Percentiles rank a stretch among this genome's conserved stretches.
phyloP scores from a whole-genome alignment of 2,797 vertebrate species.

The Botia kubotai region DNA sequence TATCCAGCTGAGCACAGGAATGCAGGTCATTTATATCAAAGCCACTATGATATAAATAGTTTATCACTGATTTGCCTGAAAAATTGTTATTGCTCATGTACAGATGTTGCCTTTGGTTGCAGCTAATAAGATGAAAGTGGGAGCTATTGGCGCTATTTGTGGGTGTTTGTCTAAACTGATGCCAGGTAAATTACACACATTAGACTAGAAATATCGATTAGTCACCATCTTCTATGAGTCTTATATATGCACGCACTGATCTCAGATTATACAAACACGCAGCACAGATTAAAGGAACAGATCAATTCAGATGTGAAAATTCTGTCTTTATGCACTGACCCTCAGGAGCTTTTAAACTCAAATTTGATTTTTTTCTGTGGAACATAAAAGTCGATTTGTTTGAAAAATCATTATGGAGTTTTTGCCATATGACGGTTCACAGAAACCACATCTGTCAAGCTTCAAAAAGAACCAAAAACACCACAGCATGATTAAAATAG shows the following conservation, averaged over 20 bases:
- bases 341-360: neutral
- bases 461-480: neutral
- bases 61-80: constrained; percentile 11
- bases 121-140: constrained; percentile 34
- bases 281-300: constrained; percentile 38
- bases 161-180: constrained; percentile 26
- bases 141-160: constrained; percentile 16
- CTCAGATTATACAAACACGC: constrained; percentile 62
- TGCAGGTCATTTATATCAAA: neutral
- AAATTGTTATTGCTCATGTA: constrained; percentile 20
- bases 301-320: neutral
- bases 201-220: constrained; percentile 54
- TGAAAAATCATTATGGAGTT: neutral
- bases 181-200: constrained; percentile 60
- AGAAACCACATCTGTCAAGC: neutral
- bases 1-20: constrained; percentile 9
- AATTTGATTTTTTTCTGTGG: neutral
- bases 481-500: neutral
- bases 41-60: neutral
- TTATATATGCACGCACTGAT: constrained; percentile 52
- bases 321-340: neutral
- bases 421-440: neutral
- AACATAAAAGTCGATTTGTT: neutral
- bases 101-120: constrained; percentile 28
- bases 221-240: constrained; percentile 19